A percentile compares a stretch with the other conserved stretches of the same genome.
phyloP scores from a whole-genome alignment of 1,140 invertebrate species.

The Tigriopus japonicus region DNA sequence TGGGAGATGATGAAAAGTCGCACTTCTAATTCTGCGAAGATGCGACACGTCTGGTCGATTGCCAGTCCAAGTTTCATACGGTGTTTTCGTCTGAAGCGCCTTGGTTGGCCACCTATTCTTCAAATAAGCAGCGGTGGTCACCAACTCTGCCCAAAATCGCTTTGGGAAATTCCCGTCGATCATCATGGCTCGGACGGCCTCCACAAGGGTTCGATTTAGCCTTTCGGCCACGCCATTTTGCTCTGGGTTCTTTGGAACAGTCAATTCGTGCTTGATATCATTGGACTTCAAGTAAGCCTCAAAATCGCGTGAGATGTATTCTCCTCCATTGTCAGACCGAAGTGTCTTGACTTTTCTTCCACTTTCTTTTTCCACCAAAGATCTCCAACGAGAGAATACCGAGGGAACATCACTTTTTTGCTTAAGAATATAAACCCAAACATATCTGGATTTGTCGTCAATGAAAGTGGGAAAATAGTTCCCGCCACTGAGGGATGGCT shows the following conservation, averaged over 20 bases:
- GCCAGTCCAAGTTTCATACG: too few relatives aligned
- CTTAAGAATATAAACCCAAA: conserved; percentile 12
- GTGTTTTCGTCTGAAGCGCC: background rate
- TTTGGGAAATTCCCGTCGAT: conserved; percentile 16
- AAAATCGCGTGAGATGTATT: conserved; percentile 13
- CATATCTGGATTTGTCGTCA: conserved; percentile 11
- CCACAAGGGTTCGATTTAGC: conserved; percentile 17
- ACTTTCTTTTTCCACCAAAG: background rate
- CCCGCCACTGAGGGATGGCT: conserved; percentile 8
- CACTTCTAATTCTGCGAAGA: background rate
- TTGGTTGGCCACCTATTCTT: conserved; percentile 14
- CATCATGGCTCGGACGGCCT: conserved; percentile 17
- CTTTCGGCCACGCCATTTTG: conserved; percentile 20
- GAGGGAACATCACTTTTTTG: conserved; percentile 7
- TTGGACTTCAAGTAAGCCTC: conserved; percentile 10
- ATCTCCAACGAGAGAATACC: conserved; percentile 1
- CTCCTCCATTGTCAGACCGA: background rate
- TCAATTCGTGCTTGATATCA: conserved; percentile 19
- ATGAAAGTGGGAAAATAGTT: conserved; percentile 15
- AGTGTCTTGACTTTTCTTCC: too few relatives aligned
- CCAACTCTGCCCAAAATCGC: conserved; percentile 19
- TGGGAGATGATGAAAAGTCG: conserved; percentile 13
- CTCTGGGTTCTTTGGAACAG: conserved; percentile 18
- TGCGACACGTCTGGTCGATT: too few relatives aligned
- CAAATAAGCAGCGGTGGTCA: conserved; percentile 16